Percentiles rank a stretch among this genome's conserved stretches.
phyloP scores from a whole-genome alignment of 2,888 invertebrate genomes.

The Rugalucina vietnamica region DNA sequence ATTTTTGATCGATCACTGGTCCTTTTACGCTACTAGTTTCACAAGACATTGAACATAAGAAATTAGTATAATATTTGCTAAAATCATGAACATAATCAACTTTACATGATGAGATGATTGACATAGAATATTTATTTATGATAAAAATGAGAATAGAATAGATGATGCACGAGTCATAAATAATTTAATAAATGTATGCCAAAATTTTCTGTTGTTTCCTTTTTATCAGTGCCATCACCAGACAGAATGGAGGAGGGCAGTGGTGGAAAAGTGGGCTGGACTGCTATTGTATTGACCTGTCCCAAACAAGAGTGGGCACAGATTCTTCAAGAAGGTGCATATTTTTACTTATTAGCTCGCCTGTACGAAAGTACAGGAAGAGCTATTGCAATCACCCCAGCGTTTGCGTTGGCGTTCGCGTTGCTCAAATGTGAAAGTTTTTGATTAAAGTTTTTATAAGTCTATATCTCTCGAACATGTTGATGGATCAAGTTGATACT shows the following conservation, averaged over 20 bases:
- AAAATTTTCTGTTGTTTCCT: too few relatives aligned
- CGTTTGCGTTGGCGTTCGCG: not conserved
- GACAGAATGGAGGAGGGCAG: conserved; percentile 5
- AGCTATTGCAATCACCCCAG: not conserved
- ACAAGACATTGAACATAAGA: too few relatives aligned
- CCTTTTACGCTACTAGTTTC: too few relatives aligned
- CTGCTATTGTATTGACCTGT: conserved; percentile 82
- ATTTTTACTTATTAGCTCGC: not conserved
- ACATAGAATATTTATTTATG: too few relatives aligned
- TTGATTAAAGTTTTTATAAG: not conserved
- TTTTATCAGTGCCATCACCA: too few relatives aligned
- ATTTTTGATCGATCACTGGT: too few relatives aligned
- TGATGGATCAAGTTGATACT: not conserved
- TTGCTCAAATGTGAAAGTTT: not conserved
- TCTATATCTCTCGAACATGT: not conserved
- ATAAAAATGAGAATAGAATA: too few relatives aligned
- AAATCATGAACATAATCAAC: too few relatives aligned
- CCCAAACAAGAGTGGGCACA: conserved; percentile 76
- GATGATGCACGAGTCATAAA: too few relatives aligned
- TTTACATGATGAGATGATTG: too few relatives aligned
- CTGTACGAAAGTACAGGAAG: not conserved
- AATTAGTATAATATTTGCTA: too few relatives aligned
- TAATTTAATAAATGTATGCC: too few relatives aligned
- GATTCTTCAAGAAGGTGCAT: conserved; percentile 79
- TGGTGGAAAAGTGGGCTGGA: conserved; percentile 72